These are phyloP conservation scores for Heliconius eleuchia DNA, from an alignment of 1,140 invertebrate species.

Conservation along the genomic window DNA sequence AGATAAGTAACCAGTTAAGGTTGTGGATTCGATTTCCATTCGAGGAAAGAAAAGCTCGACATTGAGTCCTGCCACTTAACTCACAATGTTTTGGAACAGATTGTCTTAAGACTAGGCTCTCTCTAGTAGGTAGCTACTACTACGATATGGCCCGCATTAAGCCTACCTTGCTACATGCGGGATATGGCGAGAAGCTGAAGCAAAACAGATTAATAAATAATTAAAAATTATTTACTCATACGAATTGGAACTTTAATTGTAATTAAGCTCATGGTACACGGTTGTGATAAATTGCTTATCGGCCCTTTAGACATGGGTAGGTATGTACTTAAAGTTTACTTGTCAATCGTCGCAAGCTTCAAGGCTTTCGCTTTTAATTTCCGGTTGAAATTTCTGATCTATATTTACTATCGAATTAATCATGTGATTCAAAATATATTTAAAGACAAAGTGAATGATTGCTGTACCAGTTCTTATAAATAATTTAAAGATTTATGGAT, in stretches of 20 bases:
- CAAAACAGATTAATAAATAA: neutral
- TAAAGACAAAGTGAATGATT: neutral
- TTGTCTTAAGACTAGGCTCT: too few species aligned
- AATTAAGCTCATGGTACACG: neutral
- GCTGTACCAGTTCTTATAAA: neutral
- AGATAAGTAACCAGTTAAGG: too few species aligned
- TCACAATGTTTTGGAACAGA: too few species aligned
- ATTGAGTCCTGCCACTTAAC: too few species aligned
- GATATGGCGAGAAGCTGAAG: too few species aligned
- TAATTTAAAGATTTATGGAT: neutral
- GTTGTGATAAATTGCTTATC: conserved; percentile 7
- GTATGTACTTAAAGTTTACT: conserved; percentile 10
- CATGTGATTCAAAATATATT: conserved; percentile 26
- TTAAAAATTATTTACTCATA: neutral
- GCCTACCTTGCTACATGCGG: too few species aligned
- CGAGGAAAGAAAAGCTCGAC: too few species aligned
- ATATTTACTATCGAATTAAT: conserved; percentile 38
- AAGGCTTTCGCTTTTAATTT: conserved; percentile 39
- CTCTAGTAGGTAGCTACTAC: too few species aligned
- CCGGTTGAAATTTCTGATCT: conserved; percentile 39
- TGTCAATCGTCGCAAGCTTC: conserved; percentile 14
- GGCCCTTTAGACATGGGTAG: neutral
- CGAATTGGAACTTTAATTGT: neutral
- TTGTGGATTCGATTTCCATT: too few species aligned
- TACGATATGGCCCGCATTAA: too few species aligned